A percentile compares a stretch with the other conserved stretches of the same genome.
Conservation (phyloP, 2,888 invertebrate species). For the Cyaniris semiargus region DNA sequence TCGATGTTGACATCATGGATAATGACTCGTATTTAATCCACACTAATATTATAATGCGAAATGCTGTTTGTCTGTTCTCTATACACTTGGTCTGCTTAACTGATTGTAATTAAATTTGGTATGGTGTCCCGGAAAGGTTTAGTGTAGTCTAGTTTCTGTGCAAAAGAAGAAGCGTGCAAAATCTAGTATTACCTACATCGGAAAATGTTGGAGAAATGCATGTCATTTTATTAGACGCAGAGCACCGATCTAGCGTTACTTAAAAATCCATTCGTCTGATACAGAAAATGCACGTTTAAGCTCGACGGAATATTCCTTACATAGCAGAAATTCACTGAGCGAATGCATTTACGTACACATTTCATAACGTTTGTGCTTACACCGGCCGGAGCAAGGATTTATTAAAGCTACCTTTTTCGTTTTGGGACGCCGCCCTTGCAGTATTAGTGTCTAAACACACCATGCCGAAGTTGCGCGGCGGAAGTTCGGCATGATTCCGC, state of each 20-base stretch:
- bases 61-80: too few relatives aligned
- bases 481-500: too few relatives aligned
- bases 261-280: neutral
- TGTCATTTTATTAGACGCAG: neutral
- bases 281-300: neutral
- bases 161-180: too few relatives aligned
- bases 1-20: too few relatives aligned
- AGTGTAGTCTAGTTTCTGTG: too few relatives aligned
- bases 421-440: neutral
- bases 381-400: neutral
- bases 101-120: too few relatives aligned
- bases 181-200: neutral
- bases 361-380: slow-evolving; percentile 12
- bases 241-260: neutral
- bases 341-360: slow-evolving; percentile 1
- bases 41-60: too few relatives aligned
- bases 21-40: too few relatives aligned
- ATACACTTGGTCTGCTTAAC: too few relatives aligned
- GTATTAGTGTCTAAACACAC: too few relatives aligned
- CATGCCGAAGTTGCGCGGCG: too few relatives aligned
- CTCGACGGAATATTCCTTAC: neutral
- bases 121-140: too few relatives aligned
- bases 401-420: slow-evolving; percentile 5
- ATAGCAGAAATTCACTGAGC: slow-evolving; percentile 11
- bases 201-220: neutral